Evolutionary conservation across 2,113 vertebrate species (phyloP).

Genomic region (mouse (Mus musculus)): DNA sequence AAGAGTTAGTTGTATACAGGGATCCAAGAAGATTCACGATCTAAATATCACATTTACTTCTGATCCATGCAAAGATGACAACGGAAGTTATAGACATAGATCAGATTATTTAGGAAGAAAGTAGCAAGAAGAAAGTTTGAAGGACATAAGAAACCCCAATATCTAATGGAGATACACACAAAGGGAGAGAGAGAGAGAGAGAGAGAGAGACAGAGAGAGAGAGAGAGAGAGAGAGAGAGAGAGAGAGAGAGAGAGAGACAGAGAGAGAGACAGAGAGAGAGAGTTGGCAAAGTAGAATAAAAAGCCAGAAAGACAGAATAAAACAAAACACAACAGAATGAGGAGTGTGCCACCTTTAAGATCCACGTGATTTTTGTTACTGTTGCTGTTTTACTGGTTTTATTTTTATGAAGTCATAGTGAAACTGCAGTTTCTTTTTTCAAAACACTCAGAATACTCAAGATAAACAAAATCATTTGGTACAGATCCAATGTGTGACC

Average conservation of each 20-base stretch:
- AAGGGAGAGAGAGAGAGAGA: no score
- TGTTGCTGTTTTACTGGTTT: not conserved
- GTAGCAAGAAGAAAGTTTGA: not conserved
- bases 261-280: no score
- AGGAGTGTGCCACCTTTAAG: not conserved
- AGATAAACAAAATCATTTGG: not conserved
- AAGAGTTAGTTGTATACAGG: not conserved
- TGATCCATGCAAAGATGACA: not conserved
- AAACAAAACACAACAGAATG: not conserved
- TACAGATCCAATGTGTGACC: not conserved
- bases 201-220: no score
- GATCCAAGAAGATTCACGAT: not conserved
- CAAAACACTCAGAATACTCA: not conserved
- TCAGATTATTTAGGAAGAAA: conserved; percentile 3
- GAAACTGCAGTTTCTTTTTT: not conserved
- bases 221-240: no score
- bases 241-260: no score
- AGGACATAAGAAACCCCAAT: not conserved
- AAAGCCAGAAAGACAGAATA: not conserved
- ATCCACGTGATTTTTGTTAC: not conserved
- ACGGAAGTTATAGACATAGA: not conserved
- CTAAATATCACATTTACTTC: not conserved
- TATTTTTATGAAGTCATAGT: not conserved
- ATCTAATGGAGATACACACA: not conserved
- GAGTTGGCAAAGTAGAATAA: not conserved